Evolutionary conservation across 2,888 invertebrate species (phyloP), one percentile per base, ranked within the genome.

Genomic region (Periphyllus acericola): DNA sequence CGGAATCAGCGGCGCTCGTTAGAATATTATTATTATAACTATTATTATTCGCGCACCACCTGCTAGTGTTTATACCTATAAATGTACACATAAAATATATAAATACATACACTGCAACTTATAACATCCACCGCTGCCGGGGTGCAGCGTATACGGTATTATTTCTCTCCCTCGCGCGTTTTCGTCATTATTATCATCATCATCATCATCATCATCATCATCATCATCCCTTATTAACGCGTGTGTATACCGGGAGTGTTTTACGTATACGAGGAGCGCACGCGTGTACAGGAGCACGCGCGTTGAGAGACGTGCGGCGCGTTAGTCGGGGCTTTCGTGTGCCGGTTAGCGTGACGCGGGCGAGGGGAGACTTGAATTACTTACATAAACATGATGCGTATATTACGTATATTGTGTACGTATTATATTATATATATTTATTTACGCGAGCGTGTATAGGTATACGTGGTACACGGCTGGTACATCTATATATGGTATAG

Each of bases 381-480:
- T 83, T 75, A 74, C 74, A 83, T 75, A 83, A 74, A 83, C 83
- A 60, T 8, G 74, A 75, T n/a, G 71, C 71, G 71, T 46, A 81
- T 68, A 68, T 68, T 68, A 68, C 68, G 68, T 68, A 68, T 68
- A 78, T 78, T 52, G 40, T 60, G 60, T 60, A 60, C 60, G 46
- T 46, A 46, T 76, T 55, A 79, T 55, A 34, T n/a, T 25, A 25
- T 60, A 25, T 3, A 19, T 25, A 60, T 9, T 34, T 55, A 55
- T 11, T 14, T 46, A 14, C 1, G 3, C 11, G 2, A 46, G 11
- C n/a, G n/a, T 40, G 40, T 40, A 40, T 40, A 40, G 46, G 46
- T 46, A 46, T 46, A 46, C 14, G 46, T 14, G 46, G 46, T 46
- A 55, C 34, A 34, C 5, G 25, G 29, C 29, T 55, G 29, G 68